phyloP scores from a whole-genome alignment of 2,888 invertebrate species.

The Hypselothyrea guttata region DNA sequence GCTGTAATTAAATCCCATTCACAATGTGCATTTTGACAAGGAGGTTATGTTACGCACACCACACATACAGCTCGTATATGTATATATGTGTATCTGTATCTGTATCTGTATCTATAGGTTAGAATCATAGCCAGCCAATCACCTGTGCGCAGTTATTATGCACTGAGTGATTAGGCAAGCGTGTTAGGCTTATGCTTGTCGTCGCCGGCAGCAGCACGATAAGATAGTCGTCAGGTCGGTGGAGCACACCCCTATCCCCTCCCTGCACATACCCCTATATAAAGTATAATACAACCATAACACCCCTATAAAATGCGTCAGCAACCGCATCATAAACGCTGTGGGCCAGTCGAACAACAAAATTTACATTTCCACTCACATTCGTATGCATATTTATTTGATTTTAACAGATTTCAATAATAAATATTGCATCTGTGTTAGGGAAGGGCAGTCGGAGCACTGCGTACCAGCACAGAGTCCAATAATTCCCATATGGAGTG shows the following conservation, averaged over 20 bases:
- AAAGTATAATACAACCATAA: constrained; percentile 28
- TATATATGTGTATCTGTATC: not conserved
- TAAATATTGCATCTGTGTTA: no score
- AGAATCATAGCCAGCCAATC: constrained; percentile 22
- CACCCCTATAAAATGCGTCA: constrained; percentile 60
- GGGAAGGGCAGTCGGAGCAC: no score
- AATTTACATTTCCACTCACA: constrained; percentile 45
- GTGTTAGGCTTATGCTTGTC: constrained; percentile 56
- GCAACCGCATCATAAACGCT: constrained; percentile 35
- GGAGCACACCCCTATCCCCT: constrained; percentile 19
- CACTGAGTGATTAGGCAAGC: constrained; percentile 56
- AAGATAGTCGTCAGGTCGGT: constrained; percentile 52
- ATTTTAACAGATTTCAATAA: constrained; percentile 51
- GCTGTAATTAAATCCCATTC: not conserved
- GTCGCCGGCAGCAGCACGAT: constrained; percentile 40
- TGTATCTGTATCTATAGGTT: not conserved
- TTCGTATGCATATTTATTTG: constrained; percentile 43
- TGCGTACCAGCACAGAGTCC: no score
- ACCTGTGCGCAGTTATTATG: constrained; percentile 53
- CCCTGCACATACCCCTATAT: constrained; percentile 40
- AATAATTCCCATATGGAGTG: not conserved
- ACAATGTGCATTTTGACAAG: constrained; percentile 9
- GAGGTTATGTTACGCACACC: constrained; percentile 23
- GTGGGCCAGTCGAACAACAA: constrained; percentile 27
- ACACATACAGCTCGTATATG: not conserved